A percentile compares a stretch with the other conserved stretches of the same genome.
Evolutionary conservation across 2,888 invertebrate genomes (phyloP).

Genomic region (Andrena dorsata): DNA sequence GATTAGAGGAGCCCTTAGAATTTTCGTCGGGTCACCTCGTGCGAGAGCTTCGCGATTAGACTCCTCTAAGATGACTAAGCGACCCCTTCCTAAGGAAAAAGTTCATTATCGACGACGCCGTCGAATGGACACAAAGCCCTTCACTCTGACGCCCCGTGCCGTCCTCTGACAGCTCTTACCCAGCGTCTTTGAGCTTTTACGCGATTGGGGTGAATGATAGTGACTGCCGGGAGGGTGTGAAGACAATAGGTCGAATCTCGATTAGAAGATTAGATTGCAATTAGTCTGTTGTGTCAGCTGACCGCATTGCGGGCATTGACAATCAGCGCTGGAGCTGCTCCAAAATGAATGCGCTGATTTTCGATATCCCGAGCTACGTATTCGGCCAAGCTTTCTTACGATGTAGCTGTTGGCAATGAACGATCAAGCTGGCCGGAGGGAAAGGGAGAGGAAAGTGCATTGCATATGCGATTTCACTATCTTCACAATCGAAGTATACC

Average conservation of each 20-base stretch:
- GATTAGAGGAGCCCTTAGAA: slow-evolving; percentile 71
- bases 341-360: slow-evolving; percentile 6
- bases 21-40: slow-evolving; percentile 44
- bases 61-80: slow-evolving; percentile 63
- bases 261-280: slow-evolving; percentile 63
- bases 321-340: slow-evolving; percentile 2
- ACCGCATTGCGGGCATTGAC: slow-evolving; percentile 21
- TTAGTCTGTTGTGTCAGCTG: slow-evolving; percentile 36
- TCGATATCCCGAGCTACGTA: not conserved
- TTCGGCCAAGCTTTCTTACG: not conserved
- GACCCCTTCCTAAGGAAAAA: slow-evolving; percentile 50
- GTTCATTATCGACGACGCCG: slow-evolving; percentile 65
- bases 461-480: too few relatives aligned
- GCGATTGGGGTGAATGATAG: slow-evolving; percentile 51
- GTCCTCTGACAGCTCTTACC: slow-evolving; percentile 26
- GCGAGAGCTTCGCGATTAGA: slow-evolving; percentile 20
- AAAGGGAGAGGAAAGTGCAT: too few relatives aligned
- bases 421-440: not conserved
- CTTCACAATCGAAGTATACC: too few relatives aligned
- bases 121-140: slow-evolving; percentile 44
- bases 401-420: not conserved
- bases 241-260: slow-evolving; percentile 35
- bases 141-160: slow-evolving; percentile 9
- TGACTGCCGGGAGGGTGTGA: slow-evolving; percentile 21
- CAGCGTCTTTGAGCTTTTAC: slow-evolving; percentile 46